phyloP scores from a whole-genome alignment of 1,140 invertebrate species.

The Calephelis virginiensis region DNA sequence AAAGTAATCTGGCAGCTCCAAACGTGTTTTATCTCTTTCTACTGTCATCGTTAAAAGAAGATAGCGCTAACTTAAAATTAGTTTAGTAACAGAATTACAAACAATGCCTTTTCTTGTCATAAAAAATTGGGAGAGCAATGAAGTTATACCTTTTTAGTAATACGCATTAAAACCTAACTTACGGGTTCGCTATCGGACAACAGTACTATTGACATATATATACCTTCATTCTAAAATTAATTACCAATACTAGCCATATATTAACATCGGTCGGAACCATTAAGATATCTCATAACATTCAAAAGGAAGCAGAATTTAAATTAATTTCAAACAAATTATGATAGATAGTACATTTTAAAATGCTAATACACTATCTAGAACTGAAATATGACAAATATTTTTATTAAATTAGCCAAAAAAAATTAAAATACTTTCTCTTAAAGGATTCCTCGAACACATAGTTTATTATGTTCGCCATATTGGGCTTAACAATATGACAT shows the following conservation, averaged over 20 bases:
- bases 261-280: neutral
- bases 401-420: constrained; percentile 14
- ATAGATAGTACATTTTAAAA: constrained; percentile 14
- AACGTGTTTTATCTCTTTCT: too few species aligned
- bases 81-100: too few species aligned
- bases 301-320: neutral
- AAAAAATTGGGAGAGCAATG: neutral
- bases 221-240: constrained; percentile 1
- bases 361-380: neutral
- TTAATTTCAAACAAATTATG: constrained; percentile 4
- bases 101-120: too few species aligned
- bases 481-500: constrained; percentile 38
- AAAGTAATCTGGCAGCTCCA: too few species aligned
- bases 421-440: constrained; percentile 19
- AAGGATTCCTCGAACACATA: constrained; percentile 23
- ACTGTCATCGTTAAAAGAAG: too few species aligned
- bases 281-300: constrained; percentile 6
- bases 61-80: too few species aligned
- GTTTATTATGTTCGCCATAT: constrained; percentile 10
- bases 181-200: neutral
- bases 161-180: neutral
- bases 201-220: constrained; percentile 5
- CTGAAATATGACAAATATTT: constrained; percentile 3
- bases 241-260: constrained; percentile 6
- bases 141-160: neutral